Base-by-base conservation (phyloP, 2,113 vertebrate species). In the Stegostoma tigrinum region DNA sequence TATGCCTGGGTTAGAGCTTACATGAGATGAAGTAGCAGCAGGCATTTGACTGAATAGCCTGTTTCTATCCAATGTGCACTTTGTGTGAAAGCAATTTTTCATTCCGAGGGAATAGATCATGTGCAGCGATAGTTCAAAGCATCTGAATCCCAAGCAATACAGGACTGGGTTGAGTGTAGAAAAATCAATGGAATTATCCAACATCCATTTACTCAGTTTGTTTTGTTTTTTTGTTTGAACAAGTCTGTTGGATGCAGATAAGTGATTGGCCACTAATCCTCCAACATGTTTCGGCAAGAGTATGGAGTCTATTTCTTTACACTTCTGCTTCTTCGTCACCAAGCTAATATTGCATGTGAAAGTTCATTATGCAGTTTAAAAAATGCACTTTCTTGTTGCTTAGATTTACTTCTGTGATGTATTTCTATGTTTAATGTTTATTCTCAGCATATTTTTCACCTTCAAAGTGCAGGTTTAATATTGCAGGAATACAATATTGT, bases 211-310 rank as follows among this genome's bases (percentile, higher is more conserved):
- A 30, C 67, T 72, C 68, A 75, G 68, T 95, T 95, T 95, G 67
- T 72, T 72, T 95, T 72, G 93, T 72, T 72, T 95, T 95, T 94
- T 95, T 95, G 94, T 72, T 72, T 70, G 67, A 68, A 95, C 38
- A 72, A 48, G 94, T 95, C 66, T 95, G 94, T 75, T 95, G 67
- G 68, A 72, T 34, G 68, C 94, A 95, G 94, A 95, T 95, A 95
- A 95, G 67, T 95, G 72, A 70, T 95, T 95, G 94, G 67, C 67
- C 94, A 95, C 94, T 95, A 95, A 95, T 95, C 67, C 94, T 72
- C 12, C 67, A 72, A 72, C 68, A 75, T 95, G 67, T 95, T 95
- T 95, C 67, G 15, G 42, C 42, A 42, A 2, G 42, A 72, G 68
- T 72, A 38, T 95, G 12, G 21, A 95, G 67, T 95, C 67, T 48